phyloP scores from a whole-genome alignment of 1,140 invertebrate genomes.

The Sogatella furcifera region DNA sequence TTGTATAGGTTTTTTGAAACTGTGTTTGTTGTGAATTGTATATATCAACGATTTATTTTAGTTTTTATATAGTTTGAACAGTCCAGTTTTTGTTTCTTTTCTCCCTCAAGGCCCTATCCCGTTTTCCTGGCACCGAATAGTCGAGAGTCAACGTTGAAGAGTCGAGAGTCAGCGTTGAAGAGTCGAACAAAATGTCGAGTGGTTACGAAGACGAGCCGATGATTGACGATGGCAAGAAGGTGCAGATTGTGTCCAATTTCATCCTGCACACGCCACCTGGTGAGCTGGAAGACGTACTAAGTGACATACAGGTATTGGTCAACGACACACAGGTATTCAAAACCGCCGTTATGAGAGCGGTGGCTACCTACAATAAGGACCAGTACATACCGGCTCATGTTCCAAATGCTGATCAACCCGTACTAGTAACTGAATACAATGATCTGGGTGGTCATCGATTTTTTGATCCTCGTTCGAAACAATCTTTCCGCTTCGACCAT shows the following conservation, averaged over 20 bases:
- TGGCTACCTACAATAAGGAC: constrained; percentile 97
- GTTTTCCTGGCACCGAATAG: no score
- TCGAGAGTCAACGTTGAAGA: no score
- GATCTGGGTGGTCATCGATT: constrained; percentile 75
- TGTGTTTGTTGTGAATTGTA: no score
- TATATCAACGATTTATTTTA: no score
- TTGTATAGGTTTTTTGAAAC: no score
- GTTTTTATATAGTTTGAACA: no score
- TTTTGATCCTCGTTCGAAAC: constrained; percentile 87
- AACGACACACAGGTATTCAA: constrained; percentile 58
- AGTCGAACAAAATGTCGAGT: no score
- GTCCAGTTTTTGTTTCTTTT: no score
- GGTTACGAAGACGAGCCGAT: no score
- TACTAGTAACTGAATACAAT: constrained; percentile 93
- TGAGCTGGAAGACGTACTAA: constrained; percentile 99
- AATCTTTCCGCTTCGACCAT: constrained; percentile 95
- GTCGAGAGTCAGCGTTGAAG: no score
- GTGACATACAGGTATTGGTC: constrained; percentile 41
- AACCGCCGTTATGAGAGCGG: constrained; percentile 50
- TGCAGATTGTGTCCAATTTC: constrained; percentile 94
- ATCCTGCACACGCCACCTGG: constrained; percentile 96
- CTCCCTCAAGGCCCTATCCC: no score
- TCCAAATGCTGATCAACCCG: constrained; percentile 73
- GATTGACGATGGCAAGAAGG: constrained; percentile 32
- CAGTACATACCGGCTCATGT: constrained; percentile 94